Conservation (phyloP, 2,888 invertebrate genomes). For the Urechis unicinctus region DNA sequence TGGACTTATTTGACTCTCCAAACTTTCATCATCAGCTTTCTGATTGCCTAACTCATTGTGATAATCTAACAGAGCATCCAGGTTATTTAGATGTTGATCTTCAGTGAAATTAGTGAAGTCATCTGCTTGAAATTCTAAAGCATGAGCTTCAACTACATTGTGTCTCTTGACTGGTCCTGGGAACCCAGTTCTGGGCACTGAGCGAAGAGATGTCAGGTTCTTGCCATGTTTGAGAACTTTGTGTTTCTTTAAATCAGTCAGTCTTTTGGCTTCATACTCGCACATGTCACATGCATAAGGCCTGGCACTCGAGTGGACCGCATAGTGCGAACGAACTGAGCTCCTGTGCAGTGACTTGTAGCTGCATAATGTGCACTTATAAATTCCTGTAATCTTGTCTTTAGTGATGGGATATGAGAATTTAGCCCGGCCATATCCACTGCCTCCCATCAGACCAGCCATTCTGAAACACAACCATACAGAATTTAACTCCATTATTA, state of each 20-base stretch:
- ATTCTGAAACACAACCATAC: too few species aligned
- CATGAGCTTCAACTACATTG: too few species aligned
- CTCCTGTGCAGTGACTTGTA: slow-evolving; percentile 5
- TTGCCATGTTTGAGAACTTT: slow-evolving; percentile 6
- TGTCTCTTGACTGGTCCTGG: too few species aligned
- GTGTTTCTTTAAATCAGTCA: slow-evolving; percentile 10
- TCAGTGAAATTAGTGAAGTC: too few species aligned
- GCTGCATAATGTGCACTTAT: slow-evolving; percentile 7
- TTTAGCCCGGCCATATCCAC: background rate
- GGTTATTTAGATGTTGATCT: background rate
- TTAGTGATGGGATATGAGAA: background rate
- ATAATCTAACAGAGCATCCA: background rate
- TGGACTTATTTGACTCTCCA: too few species aligned
- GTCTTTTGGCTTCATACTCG: slow-evolving; percentile 10
- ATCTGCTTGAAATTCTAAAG: too few species aligned
- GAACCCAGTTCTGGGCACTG: too few species aligned
- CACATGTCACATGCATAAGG: slow-evolving; percentile 13
- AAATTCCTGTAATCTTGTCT: slow-evolving; percentile 4
- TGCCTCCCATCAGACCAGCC: too few species aligned
- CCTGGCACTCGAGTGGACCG: slow-evolving; percentile 7
- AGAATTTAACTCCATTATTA: too few species aligned
- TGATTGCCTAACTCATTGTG: too few species aligned
- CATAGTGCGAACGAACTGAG: slow-evolving; percentile 8
- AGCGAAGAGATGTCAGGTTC: background rate
- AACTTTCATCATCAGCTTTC: too few species aligned